Base-by-base conservation (phyloP, 1,140 invertebrate species). In the Phenacoccus solenopsis region DNA sequence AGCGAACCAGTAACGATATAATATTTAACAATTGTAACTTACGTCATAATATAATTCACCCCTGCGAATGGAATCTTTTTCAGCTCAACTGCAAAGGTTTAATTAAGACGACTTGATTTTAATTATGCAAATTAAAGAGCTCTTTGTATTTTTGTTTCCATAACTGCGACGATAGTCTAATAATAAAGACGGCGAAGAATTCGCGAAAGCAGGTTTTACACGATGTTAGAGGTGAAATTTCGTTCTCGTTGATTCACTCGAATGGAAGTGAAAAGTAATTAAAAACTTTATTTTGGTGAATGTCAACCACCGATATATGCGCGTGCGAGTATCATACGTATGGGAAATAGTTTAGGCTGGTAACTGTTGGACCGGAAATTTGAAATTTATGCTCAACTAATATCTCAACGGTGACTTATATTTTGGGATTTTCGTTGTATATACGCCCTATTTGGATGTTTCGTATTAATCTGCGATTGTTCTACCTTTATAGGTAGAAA, bases 61-160 rank as follows among this genome's bases (percentile, higher is more conserved):
- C 2, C 4, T 5, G 38, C 38, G 2, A 49, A n/a, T n/a, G 4
- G 4, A 16, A 10, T 9, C 38, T 49, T 49, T 49, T 49, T 49
- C 3, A 49, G 16, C n/a, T n/a, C n/a, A n/a, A n/a, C 38, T 10
- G 38, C 38, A 49, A 49, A 9, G 16, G 38, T n/a, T 49, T 49
- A 49, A 49, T 49, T 49, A 49, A 49, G 38, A 49, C 38, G 38
- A 49, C 38, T 49, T n/a, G 38, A 49, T 49, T 49, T 49, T 16
- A 49, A 49, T 49, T 49, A 49, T 49, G 38, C 38, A 49, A 49
- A 49, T 49, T n/a, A 49, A 49, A n/a, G n/a, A n/a, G n/a, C 38
- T 49, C 5, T 10, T n/a, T 49, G 16, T 16, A 16, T 49, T 49
- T 49, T 49, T 49, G 3, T 9, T n/a, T n/a, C 16, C 38, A 49